Percentiles rank a stretch among this genome's conserved stretches.
Conservation (phyloP, 2,797 vertebrate species). For the Lepidocolaptes lacrymiger region DNA sequence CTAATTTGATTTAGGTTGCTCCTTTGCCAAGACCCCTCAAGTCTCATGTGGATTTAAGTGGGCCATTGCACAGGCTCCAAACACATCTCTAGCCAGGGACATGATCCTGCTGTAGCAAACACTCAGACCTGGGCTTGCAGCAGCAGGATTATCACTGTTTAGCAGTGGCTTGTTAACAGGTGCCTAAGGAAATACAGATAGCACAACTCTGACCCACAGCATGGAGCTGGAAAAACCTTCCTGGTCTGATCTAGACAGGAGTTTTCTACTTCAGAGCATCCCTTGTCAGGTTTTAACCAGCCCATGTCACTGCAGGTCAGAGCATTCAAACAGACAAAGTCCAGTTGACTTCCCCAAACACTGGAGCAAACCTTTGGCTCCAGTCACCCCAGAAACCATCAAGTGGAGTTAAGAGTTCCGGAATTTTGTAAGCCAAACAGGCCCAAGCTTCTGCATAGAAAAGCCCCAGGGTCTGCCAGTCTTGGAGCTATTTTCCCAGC, state of each 20-base stretch:
- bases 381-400: not conserved
- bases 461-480: not conserved
- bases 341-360: not conserved
- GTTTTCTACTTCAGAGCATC: conserved; percentile 10
- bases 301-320: not conserved
- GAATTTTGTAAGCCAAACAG: not conserved
- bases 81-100: not conserved
- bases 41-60: not conserved
- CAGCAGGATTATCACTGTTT: not conserved
- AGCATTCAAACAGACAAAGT: not conserved
- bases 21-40: conserved; percentile 26
- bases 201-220: not conserved
- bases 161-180: not conserved
- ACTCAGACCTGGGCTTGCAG: not conserved
- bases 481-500: not conserved
- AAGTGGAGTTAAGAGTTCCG: not conserved
- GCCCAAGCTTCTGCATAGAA: not conserved
- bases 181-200: not conserved
- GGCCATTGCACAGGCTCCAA: not conserved
- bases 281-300: not conserved
- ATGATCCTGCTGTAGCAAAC: not conserved
- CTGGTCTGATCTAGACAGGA: not conserved
- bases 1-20: conserved; percentile 11
- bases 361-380: not conserved
- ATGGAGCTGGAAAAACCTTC: not conserved